Evolutionary conservation across 1,140 invertebrate genomes (phyloP).

Genomic region (Acromyrmex heyeri): DNA sequence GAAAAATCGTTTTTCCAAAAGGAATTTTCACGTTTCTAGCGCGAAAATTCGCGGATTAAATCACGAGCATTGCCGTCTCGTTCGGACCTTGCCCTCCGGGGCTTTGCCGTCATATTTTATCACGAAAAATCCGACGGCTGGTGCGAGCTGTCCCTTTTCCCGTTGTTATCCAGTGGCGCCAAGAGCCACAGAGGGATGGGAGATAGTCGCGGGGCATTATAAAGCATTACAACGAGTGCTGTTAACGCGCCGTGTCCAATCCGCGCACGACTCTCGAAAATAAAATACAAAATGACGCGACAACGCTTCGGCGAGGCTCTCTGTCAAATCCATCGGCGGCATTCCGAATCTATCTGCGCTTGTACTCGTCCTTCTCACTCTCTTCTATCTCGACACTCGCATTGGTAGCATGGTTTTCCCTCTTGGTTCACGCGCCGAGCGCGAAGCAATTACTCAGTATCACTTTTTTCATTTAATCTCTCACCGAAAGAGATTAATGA

Average conservation of each 20-base stretch:
- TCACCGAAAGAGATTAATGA: neutral
- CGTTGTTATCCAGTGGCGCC: constrained; percentile 66
- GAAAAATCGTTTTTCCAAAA: neutral
- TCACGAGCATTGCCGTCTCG: neutral
- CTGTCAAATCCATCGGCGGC: constrained; percentile 85
- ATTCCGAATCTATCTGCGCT: constrained; percentile 59
- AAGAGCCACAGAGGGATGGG: constrained; percentile 21
- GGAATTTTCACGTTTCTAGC: neutral
- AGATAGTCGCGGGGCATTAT: constrained; percentile 80
- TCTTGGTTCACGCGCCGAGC: neutral
- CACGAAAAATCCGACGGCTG: constrained; percentile 70
- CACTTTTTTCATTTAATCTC: constrained; percentile 4
- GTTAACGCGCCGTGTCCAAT: constrained; percentile 86
- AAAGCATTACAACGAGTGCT: constrained; percentile 86
- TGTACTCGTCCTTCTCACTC: constrained; percentile 48
- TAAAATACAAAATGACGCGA: constrained; percentile 85
- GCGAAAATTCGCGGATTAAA: constrained; percentile 39
- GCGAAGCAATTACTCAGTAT: constrained; percentile 6
- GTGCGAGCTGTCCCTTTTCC: constrained; percentile 54
- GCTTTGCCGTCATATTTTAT: constrained; percentile 71
- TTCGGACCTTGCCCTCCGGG: constrained; percentile 18
- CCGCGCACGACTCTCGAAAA: constrained; percentile 79
- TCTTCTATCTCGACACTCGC: constrained; percentile 22
- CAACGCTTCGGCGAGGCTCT: constrained; percentile 83
- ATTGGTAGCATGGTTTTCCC: constrained; percentile 20